Base-by-base conservation (phyloP, 2,797 vertebrate species). In the Lagocephalus sceleratus region DNA sequence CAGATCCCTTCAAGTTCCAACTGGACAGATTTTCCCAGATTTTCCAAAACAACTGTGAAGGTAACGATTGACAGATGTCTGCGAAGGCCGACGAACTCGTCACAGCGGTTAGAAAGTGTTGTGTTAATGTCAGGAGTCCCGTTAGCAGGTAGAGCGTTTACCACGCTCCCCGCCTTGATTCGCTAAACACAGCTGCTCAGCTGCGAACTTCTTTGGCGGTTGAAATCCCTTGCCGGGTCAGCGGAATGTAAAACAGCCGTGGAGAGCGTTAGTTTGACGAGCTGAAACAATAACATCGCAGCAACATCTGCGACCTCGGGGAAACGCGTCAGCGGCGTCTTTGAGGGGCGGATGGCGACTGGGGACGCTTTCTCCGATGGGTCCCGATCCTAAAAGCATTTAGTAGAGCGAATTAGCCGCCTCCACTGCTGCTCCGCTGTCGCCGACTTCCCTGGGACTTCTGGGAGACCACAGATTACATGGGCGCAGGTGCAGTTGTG, bases 301-400 rank as follows among this genome's bases (percentile, higher is more conserved):
- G 67, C 70, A 79, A 70, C 77, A 84, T 81, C 77, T 81, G 81
- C 59, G 73, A 63, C 63, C 60, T 53, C 65, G 39, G 50, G 74
- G 74, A 82, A 82, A 83, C 73, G 68, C 76, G 57, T 59, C 12
- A 35, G 32, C 32, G 32, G 58, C 53, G 51, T 69, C 80, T 80
- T 67, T 58, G 26, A 67, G 81, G 68, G 78, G 67, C 68, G 66
- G 73, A 64, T 68, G 71, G 82, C 80, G 79, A 88, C 83, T 84
- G 79, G 77, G 76, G 77, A 81, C 66, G 70, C 75, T 81, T 84
- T 80, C 78, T 79, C 70, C 74, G 65, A 63, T 59, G 35, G 76
- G 58, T 79, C 75, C 75, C 41, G 62, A 75, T 66, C 72, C 51
- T 81, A 68, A 82, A 75, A 73, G 79, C 78, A 69, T 76, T 86